Evolutionary conservation across 2,797 vertebrate species (phyloP).

Genomic region (Trichosurus vulpecula): DNA sequence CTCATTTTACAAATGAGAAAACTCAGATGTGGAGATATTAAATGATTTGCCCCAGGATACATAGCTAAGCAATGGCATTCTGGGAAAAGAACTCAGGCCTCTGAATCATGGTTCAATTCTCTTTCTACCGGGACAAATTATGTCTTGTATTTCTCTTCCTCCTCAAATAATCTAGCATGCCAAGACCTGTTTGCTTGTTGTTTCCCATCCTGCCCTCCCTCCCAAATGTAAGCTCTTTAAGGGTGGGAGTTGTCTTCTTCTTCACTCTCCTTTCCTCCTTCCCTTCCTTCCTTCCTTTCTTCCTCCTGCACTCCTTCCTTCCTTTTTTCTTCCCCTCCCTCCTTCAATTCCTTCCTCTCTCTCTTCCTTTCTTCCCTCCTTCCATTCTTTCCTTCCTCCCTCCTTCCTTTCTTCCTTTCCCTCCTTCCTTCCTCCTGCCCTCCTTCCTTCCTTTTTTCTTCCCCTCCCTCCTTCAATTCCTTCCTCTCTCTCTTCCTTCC

Average conservation of each 20-base stretch:
- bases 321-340: no score
- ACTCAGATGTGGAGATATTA: neutral
- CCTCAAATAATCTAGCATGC: neutral
- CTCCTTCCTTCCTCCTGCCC: neutral
- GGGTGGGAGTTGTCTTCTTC: neutral
- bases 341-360: neutral
- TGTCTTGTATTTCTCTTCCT: neutral
- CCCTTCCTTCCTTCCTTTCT: no score
- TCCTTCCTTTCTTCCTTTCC: no score
- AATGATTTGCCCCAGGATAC: neutral
- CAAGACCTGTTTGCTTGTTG: neutral
- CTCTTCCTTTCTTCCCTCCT: neutral
- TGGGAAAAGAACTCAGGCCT: neutral
- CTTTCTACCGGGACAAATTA: neutral
- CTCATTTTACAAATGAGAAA: neutral
- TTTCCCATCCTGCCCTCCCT: neutral
- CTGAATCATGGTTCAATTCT: neutral
- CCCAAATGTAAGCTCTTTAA: neutral
- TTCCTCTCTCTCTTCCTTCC: neutral
- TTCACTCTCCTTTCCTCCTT: neutral
- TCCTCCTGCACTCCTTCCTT: no score
- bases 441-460: neutral
- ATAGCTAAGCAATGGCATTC: neutral
- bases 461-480: neutral
- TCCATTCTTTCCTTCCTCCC: neutral